Evolutionary conservation across 2,888 invertebrate species (phyloP).

Genomic region (Gryllus longicercus): DNA sequence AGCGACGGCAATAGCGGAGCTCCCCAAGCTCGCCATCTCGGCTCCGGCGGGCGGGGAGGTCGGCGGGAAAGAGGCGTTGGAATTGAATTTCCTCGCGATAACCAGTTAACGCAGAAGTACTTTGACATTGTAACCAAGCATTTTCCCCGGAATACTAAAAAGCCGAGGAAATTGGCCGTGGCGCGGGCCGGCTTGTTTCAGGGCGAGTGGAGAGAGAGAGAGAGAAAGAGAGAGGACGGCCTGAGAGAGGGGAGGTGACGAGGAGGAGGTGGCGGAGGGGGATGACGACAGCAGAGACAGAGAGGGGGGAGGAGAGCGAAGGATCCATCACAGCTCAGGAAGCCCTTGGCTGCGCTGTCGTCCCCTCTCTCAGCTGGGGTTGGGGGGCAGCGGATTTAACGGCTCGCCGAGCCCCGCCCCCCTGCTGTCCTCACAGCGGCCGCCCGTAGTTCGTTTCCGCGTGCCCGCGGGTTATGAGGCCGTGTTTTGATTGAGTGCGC

Average conservation of each 20-base stretch:
- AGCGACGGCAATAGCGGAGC: neutral
- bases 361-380: neutral
- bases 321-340: conserved; percentile 8
- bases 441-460: neutral
- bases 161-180: conserved; percentile 9
- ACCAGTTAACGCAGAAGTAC: neutral
- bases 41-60: neutral
- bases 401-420: neutral
- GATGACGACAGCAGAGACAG: neutral
- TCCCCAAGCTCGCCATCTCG: neutral
- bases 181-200: conserved; percentile 2
- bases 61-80: neutral
- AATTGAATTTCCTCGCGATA: conserved; percentile 1
- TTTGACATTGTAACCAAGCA: conserved; percentile 1
- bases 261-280: neutral
- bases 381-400: neutral
- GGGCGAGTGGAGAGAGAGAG: neutral
- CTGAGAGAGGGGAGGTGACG: neutral
- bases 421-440: neutral
- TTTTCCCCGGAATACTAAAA: conserved; percentile 2
- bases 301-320: neutral
- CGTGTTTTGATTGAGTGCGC: neutral
- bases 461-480: neutral
- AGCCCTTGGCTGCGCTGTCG: neutral
- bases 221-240: no score